Evolutionary conservation across 1,140 invertebrate genomes (phyloP), one percentile per base, ranked within the genome.

Genomic region (Drosophila nikananu): DNA sequence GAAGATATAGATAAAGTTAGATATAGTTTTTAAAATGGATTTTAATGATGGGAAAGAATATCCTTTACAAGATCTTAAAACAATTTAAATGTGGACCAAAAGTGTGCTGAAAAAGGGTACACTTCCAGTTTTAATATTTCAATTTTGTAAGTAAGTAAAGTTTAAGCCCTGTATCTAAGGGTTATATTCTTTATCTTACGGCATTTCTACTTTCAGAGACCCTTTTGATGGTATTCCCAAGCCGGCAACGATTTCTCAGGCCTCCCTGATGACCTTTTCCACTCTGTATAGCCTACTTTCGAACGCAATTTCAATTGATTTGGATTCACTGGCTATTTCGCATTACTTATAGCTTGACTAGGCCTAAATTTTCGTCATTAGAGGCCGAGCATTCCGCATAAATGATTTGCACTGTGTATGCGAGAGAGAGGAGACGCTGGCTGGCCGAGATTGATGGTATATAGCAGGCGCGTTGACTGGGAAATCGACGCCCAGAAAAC

Each of bases 331-430:
- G 8, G 8, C 4, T 5, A 3, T 17, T 54, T 15, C 3, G 0
- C 7, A 17, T 23, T 37, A 55, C 32, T 23, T 37, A 17, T 10
- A 15, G 15, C 21, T 6, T 2, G 6, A 12, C 23, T 10, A 37
- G 35, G 15, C 15, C 15, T 3, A 17, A 23, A 55, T 37, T 23
- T 9, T 21, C 19, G 32, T 37, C 17, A 37, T 55, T 35, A 17
- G n/a, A 19, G 51, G 27, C 27, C 7, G 21, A 9, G 4, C 32
- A 23, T 55, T 37, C 32, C 54, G 52, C 35, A 39, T 39, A 25
- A 39, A 57, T 21, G 54, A 57, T 25, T 39, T 57, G 13, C 54
- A 57, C 54, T 39, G 54, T 57, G 54, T 57, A 57, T 39, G n/a
- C 35, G 35, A 39, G 35, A 39, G 54, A 55, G 32, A n/a, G 35